Evolutionary conservation across 2,888 invertebrate genomes (phyloP).

Genomic region (Archips xylosteana): DNA sequence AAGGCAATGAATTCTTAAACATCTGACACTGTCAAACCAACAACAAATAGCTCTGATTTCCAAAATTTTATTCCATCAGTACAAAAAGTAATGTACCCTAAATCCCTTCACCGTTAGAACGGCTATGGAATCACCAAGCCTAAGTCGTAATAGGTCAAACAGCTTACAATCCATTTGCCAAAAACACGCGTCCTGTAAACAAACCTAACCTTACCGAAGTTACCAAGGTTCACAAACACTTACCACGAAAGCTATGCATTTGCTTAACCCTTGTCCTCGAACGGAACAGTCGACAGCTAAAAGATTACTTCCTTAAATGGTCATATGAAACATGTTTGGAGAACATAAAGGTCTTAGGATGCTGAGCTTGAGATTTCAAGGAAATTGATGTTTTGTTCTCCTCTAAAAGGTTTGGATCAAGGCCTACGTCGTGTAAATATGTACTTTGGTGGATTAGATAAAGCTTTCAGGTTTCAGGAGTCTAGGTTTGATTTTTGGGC

Average conservation of each 20-base stretch:
- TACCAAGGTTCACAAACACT: constrained; percentile 26
- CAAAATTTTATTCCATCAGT: no score
- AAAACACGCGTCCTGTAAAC: constrained; percentile 5
- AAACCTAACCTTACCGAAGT: constrained; percentile 12
- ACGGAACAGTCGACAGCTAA: constrained; percentile 23
- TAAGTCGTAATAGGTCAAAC: background rate
- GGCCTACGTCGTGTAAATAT: background rate
- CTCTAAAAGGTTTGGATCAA: constrained; percentile 11
- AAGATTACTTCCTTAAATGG: constrained; percentile 32
- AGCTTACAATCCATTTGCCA: constrained; percentile 1
- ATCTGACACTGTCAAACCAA: no score
- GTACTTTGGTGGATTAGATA: background rate
- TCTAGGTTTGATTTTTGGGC: background rate
- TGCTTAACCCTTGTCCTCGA: constrained; percentile 26
- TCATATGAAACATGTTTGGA: background rate
- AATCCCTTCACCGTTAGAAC: background rate
- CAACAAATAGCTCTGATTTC: no score
- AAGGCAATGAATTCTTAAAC: no score
- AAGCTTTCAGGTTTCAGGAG: background rate
- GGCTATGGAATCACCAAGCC: background rate
- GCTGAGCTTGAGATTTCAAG: constrained; percentile 19
- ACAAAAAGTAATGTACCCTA: no score
- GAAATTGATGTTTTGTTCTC: constrained; percentile 27
- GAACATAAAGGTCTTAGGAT: constrained; percentile 11
- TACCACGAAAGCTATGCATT: constrained; percentile 30